phyloP scores from a whole-genome alignment of 2,797 vertebrate genomes.

The Leptatherina wallacei region DNA sequence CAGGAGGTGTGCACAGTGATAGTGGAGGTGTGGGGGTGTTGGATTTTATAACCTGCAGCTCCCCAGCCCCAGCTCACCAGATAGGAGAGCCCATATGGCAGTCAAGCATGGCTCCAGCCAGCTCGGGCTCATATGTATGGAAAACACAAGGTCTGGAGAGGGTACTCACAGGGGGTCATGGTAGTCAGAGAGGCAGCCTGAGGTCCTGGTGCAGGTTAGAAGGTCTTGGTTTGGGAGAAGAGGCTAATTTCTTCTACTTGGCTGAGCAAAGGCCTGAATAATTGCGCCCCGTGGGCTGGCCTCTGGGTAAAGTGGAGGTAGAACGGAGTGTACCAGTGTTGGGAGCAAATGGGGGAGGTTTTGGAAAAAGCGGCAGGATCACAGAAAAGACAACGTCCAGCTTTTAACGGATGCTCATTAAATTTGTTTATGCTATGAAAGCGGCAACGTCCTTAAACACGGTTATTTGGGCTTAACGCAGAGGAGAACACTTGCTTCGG shows the following conservation, averaged over 20 bases:
- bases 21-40: conserved; percentile 47
- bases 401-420: conserved; percentile 35
- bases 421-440: conserved; percentile 20
- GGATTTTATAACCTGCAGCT: conserved; percentile 53
- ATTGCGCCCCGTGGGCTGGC: conserved; percentile 79
- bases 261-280: conserved; percentile 80
- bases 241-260: conserved; percentile 81
- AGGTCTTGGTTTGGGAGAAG: conserved; percentile 76
- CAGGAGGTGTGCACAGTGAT: conserved; percentile 15
- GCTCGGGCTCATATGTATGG: conserved; percentile 71
- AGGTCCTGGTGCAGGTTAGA: conserved; percentile 75
- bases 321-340: conserved; percentile 57
- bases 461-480: conserved; percentile 9
- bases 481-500: not conserved
- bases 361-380: conserved; percentile 11
- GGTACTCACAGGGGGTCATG: conserved; percentile 64
- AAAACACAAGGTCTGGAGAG: conserved; percentile 67
- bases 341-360: conserved; percentile 23
- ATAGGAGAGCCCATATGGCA: conserved; percentile 49
- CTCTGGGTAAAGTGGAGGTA: conserved; percentile 66
- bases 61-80: conserved; percentile 33
- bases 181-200: conserved; percentile 68
- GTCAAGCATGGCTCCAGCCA: conserved; percentile 55
- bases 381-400: conserved; percentile 24
- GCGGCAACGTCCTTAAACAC: not conserved